Base-by-base conservation (phyloP, 2,797 vertebrate genomes). In the Eleutherodactylus coqui region DNA sequence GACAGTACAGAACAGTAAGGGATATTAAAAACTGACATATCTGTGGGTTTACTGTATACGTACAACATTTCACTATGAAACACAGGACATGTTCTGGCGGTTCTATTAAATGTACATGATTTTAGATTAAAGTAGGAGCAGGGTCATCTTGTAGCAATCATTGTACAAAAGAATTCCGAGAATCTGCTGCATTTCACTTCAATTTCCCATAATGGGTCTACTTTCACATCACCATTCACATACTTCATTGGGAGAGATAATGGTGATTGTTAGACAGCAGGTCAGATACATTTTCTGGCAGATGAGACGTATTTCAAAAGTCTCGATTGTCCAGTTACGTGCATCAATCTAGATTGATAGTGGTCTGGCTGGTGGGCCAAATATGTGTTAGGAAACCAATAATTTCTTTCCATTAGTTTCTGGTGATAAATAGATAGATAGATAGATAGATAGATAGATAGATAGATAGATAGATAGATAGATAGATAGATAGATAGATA, bases 141-240 rank as follows among this genome's bases (percentile, higher is more conserved):
- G 3, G 2, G 5, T 75, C 1, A 19, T 51, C 6, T 17, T 76
- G 19, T 53, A n/a, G 24, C 24, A 43, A 72, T 72, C 36, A 43
- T 3, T 41, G 9, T 41, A 70, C 9, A 70, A n/a, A n/a, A 41
- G 9, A 10, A 70, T 70, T 70, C 2, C 9, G 24, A 70, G 21
- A 70, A 38, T 70, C 36, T 24, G 19, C 67, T 41, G 34, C 19
- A 41, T 11, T 6, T 11, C 24, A 45, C 24, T 72, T 72, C 38
- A 13, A 45, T 45, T 43, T 72, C 69, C 24, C 38, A 43, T 72
- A 72, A 43, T 72, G 69, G 69, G 11, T 27, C 69, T 72, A n/a
- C 38, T 45, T 7, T 14, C 38, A 72, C 24, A 14, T 72, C 38
- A 72, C 38, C 38, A 43, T n/a, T 70, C 36, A 70, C 17, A 38